Evolutionary conservation across 2,888 invertebrate genomes (phyloP).

Genomic region (Abscondita cerata): DNA sequence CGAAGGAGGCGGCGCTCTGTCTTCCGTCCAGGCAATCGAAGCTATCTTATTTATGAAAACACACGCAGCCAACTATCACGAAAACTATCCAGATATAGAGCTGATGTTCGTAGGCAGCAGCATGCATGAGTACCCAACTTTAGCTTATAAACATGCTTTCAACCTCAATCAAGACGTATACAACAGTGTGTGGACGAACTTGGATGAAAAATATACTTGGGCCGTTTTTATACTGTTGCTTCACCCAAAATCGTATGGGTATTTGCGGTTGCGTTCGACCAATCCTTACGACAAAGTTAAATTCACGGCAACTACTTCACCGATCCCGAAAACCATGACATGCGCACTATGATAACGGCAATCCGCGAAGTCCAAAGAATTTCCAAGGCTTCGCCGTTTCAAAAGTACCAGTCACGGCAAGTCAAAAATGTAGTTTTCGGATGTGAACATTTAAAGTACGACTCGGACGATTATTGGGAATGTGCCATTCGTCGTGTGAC

Average conservation of each 20-base stretch:
- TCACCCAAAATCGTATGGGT: slow-evolving; percentile 75
- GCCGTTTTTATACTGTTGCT: slow-evolving; percentile 72
- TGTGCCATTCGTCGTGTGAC: slow-evolving; percentile 60
- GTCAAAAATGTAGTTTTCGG: slow-evolving; percentile 61
- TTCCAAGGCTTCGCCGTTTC: slow-evolving; percentile 59
- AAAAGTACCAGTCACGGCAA: slow-evolving; percentile 57
- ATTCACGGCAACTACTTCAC: slow-evolving; percentile 83
- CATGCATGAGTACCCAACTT: slow-evolving; percentile 53
- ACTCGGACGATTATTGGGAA: slow-evolving; percentile 62
- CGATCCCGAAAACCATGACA: slow-evolving; percentile 61
- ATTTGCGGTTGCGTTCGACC: slow-evolving; percentile 70
- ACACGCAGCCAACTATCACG: slow-evolving; percentile 61
- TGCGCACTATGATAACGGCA: slow-evolving; percentile 51
- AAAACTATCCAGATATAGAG: slow-evolving; percentile 73
- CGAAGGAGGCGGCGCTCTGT: too few relatives aligned
- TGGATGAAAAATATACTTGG: slow-evolving; percentile 53
- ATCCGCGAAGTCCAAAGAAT: slow-evolving; percentile 63
- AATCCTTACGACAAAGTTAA: slow-evolving; percentile 76
- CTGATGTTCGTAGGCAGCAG: slow-evolving; percentile 68
- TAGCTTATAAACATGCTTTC: slow-evolving; percentile 64
- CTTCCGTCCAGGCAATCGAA: slow-evolving; percentile 65
- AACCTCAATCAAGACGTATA: slow-evolving; percentile 63
- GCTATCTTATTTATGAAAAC: slow-evolving; percentile 67
- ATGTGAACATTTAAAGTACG: slow-evolving; percentile 57
- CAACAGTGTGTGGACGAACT: too few relatives aligned